These are phyloP conservation scores for Phorcus lineatus DNA, from an alignment of 2,888 invertebrate genomes.

Conservation along the genomic window DNA sequence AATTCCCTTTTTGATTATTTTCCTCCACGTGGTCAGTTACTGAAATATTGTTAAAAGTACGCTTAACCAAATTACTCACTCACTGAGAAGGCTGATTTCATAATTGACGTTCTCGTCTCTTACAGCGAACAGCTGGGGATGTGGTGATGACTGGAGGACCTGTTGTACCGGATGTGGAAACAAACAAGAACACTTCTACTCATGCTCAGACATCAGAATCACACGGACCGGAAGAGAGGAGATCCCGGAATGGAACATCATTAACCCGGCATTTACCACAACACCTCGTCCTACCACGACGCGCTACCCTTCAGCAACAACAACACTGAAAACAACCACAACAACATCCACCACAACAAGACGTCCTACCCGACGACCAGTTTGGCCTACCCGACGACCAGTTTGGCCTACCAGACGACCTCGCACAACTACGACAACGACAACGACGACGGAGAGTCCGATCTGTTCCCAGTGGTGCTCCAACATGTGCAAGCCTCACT, in stretches of 20 bases:
- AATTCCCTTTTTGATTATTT: no score
- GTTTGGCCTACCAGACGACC: not conserved
- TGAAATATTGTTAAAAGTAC: no score
- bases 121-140: conserved; percentile 15
- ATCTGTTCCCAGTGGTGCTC: not conserved
- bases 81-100: no score
- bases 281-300: not conserved
- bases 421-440: not conserved
- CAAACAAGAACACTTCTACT: conserved; percentile 9
- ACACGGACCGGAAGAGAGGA: not conserved
- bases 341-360: not conserved
- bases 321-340: not conserved
- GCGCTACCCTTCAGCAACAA: not conserved
- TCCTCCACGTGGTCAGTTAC: no score
- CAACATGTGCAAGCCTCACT: not conserved
- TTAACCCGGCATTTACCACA: not conserved
- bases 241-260: not conserved
- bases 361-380: not conserved
- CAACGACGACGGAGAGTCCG: not conserved
- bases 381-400: not conserved
- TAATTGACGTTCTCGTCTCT: not conserved
- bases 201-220: conserved; percentile 1
- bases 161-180: conserved; percentile 8
- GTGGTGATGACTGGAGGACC: not conserved
- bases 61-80: no score